Evolutionary conservation across 2,797 vertebrate species (phyloP), one percentile per base, ranked within the genome.

Genomic region (Falco cherrug): DNA sequence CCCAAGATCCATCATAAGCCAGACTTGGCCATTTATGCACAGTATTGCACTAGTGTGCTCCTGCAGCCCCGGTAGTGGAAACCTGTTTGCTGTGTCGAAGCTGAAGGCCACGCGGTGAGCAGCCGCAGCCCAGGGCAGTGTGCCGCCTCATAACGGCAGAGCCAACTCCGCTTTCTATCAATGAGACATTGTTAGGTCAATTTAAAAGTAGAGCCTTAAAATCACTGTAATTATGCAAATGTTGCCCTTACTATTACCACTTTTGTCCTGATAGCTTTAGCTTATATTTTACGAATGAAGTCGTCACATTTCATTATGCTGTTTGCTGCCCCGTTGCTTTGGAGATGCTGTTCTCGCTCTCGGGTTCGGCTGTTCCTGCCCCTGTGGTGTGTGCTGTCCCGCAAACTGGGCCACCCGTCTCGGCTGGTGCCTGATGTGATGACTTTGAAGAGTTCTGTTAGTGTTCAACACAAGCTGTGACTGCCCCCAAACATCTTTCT

Each of bases 161-260:
- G 73, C 79, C 10, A 31, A 48, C 96, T 94, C 83, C 0, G 18
- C 84, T 78, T 92, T 85, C 68, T 78, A 57, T 94, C 95, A 84
- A 61, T 71, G 92, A 87, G 15, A 24, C 54, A 15, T 74, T 97
- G 93, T 97, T 97, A 78, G 91, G 85, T 90, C 95, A 95, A 78
- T 94, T 64, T 65, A 88, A 78, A 95, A 78, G n/a, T 71, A 93
- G 90, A 91, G 81, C 94, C 93, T 96, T 94, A 91, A 97, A 97
- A 95, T 96, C 94, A 95, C 91, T 87, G 84, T 95, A 95, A 97
- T 97, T 97, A 97, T 96, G 97, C 94, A 97, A 93, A 97, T 92
- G 39, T 48, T 88, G 65, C 56, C 76, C 96, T 96, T 93, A 96
- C 71, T 93, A 89, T 96, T 81, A 65, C 70, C 60, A 37, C 69